phyloP scores from a whole-genome alignment of 53 echinoderm and acorn worm genomes.

The Holothuria leucospilota region DNA sequence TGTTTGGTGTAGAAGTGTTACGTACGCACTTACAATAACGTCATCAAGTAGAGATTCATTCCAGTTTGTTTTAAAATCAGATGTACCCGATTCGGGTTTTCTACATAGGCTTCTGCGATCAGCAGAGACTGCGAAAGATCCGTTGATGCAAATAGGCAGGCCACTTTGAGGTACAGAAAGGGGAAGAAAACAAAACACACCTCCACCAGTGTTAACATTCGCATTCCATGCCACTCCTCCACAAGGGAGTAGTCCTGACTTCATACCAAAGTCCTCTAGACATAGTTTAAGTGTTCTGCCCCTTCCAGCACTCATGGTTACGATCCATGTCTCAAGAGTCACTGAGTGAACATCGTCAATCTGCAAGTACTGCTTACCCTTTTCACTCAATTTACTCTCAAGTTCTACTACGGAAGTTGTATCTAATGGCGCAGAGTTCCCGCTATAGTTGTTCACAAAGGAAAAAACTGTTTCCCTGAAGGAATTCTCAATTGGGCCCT shows the following conservation, averaged over 20 bases:
- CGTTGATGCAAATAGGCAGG: slow-evolving; percentile 62
- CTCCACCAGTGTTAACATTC: neutral
- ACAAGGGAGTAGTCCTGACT: slow-evolving; percentile 8
- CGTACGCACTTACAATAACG: slow-evolving; percentile 55
- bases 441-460: too few relatives aligned
- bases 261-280: neutral
- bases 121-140: slow-evolving; percentile 53
- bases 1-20: slow-evolving; percentile 24
- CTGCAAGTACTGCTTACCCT: neutral
- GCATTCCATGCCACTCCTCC: slow-evolving; percentile 30
- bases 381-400: neutral
- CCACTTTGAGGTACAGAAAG: slow-evolving; percentile 58
- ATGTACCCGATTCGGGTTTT: neutral
- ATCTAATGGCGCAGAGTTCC: too few relatives aligned
- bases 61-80: slow-evolving; percentile 39
- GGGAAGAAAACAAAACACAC: slow-evolving; percentile 78
- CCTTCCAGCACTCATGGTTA: neutral
- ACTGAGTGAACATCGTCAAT: too few relatives aligned
- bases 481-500: too few relatives aligned
- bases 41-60: slow-evolving; percentile 55
- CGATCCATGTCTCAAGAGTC: neutral
- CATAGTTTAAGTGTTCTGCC: neutral
- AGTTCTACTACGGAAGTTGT: neutral
- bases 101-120: slow-evolving; percentile 55
- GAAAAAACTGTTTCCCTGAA: too few relatives aligned